Evolutionary conservation across 2,113 vertebrate species (phyloP).

Genomic region (Pygoscelis antarcticus): DNA sequence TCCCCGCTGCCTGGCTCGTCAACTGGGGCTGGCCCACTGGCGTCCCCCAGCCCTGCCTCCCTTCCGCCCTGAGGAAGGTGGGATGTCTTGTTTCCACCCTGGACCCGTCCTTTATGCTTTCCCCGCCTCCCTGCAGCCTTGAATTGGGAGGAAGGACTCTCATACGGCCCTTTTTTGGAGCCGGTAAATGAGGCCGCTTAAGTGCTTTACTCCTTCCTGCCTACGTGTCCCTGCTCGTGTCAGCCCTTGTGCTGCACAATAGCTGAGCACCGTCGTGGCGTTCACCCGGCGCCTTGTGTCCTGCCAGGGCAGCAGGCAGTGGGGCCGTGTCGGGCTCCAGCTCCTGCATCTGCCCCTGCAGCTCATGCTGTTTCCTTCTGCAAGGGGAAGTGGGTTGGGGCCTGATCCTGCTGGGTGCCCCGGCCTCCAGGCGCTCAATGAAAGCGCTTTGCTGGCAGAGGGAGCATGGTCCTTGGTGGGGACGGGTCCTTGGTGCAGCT

Average conservation of each 20-base stretch:
- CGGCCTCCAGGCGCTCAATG: background rate
- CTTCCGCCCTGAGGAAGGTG: background rate
- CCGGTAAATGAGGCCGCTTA: background rate
- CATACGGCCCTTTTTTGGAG: accelerated
- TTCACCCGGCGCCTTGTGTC: background rate
- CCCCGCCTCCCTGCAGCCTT: background rate
- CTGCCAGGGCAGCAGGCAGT: accelerated
- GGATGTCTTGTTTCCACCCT: background rate
- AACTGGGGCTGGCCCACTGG: background rate
- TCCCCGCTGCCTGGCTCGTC: background rate
- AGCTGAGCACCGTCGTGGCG: accelerated
- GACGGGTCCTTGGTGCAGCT: background rate
- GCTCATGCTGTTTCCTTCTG: background rate
- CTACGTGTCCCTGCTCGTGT: background rate
- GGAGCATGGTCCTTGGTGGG: background rate
- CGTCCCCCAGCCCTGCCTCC: background rate
- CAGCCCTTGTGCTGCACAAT: background rate
- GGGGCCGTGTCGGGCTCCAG: background rate
- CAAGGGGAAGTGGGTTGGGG: background rate
- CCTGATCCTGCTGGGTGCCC: background rate
- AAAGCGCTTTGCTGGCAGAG: background rate
- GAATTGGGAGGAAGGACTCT: background rate
- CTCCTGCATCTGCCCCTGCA: background rate
- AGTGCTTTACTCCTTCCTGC: constrained; percentile 30
- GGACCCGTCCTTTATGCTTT: background rate